Evolutionary conservation across 2,888 invertebrate species (phyloP).

Genomic region (Eupithecia subfuscata): DNA sequence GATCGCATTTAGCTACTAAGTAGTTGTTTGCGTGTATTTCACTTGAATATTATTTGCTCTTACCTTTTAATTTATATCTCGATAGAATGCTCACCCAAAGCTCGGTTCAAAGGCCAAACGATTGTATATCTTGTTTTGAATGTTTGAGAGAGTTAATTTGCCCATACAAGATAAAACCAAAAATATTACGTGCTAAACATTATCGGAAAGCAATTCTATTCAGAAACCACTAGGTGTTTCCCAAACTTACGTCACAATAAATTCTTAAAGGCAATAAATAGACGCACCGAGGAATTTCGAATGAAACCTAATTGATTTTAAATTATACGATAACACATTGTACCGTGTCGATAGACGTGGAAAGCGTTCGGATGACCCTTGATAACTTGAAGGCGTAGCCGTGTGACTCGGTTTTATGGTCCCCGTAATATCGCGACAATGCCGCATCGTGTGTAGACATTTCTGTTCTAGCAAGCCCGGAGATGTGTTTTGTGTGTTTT

Average conservation of each 20-base stretch:
- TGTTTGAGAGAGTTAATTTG: constrained; percentile 20
- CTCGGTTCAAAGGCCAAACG: constrained; percentile 16
- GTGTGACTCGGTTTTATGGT: constrained; percentile 44
- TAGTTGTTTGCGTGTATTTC: constrained; percentile 42
- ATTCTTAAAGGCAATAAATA: constrained; percentile 44
- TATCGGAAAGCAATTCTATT: constrained; percentile 29
- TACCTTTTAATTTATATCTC: constrained; percentile 16
- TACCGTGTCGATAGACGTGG: constrained; percentile 56
- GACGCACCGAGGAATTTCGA: constrained; percentile 55
- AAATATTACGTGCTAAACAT: constrained; percentile 34
- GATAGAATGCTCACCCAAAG: constrained; percentile 17
- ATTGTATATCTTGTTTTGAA: constrained; percentile 18
- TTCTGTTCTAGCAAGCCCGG: constrained; percentile 35
- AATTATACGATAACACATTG: constrained; percentile 62
- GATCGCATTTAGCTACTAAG: constrained; percentile 56
- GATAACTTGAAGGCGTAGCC: constrained; percentile 55
- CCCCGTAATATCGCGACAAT: constrained; percentile 44
- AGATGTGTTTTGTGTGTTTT: constrained; percentile 31
- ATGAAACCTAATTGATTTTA: constrained; percentile 63
- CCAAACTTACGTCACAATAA: constrained; percentile 43
- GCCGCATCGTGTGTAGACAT: constrained; percentile 38
- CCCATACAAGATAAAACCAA: constrained; percentile 19
- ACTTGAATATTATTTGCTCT: constrained; percentile 25
- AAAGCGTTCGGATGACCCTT: constrained; percentile 58
- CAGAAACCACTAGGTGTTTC: constrained; percentile 38